These are phyloP conservation scores for Sceloporus tristichus DNA, from an alignment of 2,113 vertebrate genomes.

Conservation along the genomic window DNA sequence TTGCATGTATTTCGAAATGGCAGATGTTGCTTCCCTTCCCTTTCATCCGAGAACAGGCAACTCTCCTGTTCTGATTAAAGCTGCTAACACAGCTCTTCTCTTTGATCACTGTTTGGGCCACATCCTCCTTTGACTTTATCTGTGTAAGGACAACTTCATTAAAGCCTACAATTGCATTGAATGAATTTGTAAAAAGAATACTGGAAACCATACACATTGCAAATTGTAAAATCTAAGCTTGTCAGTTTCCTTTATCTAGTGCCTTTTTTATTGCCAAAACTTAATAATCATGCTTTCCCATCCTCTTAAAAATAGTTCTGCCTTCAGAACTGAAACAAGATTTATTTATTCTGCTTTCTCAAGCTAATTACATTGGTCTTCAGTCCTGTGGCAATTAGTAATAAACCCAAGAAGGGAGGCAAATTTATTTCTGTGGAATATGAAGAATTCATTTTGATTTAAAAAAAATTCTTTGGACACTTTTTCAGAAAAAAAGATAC, in stretches of 20 bases:
- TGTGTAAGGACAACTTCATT: background rate
- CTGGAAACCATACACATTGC: background rate
- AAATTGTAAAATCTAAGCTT: background rate
- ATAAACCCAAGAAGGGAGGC: background rate
- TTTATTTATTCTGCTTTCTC: background rate
- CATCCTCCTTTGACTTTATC: background rate
- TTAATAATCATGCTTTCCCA: background rate
- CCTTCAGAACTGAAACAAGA: background rate
- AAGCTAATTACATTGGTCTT: background rate
- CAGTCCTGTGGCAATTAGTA: background rate
- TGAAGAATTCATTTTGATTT: background rate
- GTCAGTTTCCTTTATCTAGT: background rate
- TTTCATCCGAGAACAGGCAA: constrained; percentile 7
- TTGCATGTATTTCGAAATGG: background rate
- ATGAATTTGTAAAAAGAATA: background rate
- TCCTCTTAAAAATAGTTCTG: background rate
- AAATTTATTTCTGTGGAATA: background rate
- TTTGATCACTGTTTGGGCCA: constrained; percentile 18
- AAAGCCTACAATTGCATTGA: background rate
- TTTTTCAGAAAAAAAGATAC: background rate
- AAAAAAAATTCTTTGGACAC: background rate
- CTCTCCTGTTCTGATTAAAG: background rate
- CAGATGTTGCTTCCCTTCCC: constrained; percentile 10
- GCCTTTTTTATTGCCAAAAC: background rate
- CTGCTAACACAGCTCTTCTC: accelerated